These are phyloP conservation scores for Silvanus unidentatus DNA, from an alignment of 2,888 invertebrate species.

Conservation along the genomic window DNA sequence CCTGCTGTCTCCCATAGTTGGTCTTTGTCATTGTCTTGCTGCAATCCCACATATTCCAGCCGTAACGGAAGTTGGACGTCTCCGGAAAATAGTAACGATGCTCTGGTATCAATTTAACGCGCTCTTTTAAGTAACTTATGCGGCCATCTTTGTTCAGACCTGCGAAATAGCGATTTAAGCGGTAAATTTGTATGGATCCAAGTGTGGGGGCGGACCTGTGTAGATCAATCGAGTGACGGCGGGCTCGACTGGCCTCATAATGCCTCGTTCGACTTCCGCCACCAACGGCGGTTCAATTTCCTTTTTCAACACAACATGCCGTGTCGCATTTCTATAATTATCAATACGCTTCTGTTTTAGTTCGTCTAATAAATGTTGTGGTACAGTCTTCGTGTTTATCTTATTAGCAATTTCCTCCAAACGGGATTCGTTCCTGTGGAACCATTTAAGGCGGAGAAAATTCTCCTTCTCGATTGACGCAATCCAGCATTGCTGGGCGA, in stretches of 20 bases:
- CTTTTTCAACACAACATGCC: neutral
- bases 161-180: conserved; percentile 11
- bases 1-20: conserved; percentile 49
- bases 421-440: conserved; percentile 37
- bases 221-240: conserved; percentile 47
- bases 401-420: conserved; percentile 34
- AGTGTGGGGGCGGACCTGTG: conserved; percentile 45
- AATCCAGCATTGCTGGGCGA: conserved; percentile 23
- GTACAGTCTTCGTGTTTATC: conserved; percentile 25
- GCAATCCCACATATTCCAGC: conserved; percentile 54
- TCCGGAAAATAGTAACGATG: conserved; percentile 53
- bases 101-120: conserved; percentile 51
- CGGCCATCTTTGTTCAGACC: conserved; percentile 46
- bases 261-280: conserved; percentile 7
- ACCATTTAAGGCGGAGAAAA: conserved; percentile 40
- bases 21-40: conserved; percentile 32
- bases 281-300: neutral
- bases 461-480: conserved; percentile 37
- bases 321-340: conserved; percentile 5
- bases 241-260: conserved; percentile 52
- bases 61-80: conserved; percentile 52
- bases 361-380: conserved; percentile 31
- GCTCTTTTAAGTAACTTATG: conserved; percentile 47
- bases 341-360: conserved; percentile 16
- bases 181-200: conserved; percentile 3